Base-by-base conservation (phyloP, 2,888 invertebrate species). In the Acanthosepion lycidas region DNA sequence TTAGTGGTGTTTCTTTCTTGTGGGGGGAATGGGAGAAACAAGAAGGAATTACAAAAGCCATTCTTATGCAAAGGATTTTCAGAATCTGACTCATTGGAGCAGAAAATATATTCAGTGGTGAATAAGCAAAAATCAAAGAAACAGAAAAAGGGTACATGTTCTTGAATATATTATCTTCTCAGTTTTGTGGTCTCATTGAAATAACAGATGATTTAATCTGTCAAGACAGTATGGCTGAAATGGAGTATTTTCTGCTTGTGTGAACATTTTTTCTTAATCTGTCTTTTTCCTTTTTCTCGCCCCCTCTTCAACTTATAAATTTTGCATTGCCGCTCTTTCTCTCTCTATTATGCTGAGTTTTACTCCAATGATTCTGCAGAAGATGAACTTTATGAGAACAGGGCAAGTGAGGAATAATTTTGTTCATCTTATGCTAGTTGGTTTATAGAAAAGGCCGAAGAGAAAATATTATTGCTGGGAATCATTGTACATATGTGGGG, bases 181-280 rank as follows among this genome's bases (percentile, higher is more conserved):
- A 33, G 78, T 78, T 78, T 78, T 78, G 78, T n/a, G 33, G 78
- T 78, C 78, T 78, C 78, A 33, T 15, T 33, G 78, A 78, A 78
- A 78, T 78, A 78, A 78, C 78, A 33, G 78, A 78, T 78, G 78
- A 78, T 78, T 78, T 78, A 78, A 78, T 78, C 78, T 78, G 78
- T 78, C 78, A 78, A 78, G 78, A 78, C 78, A 78, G 78, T 33
- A n/a, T 78, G 78, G 78, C n/a, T 78, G 78, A n/a, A 78, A 78
- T n/a, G 78, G 78, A 9, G n/a, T n/a, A 78, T 78, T 78, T 78
- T 78, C 78, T n/a, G 78, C 33, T 78, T 78, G 15, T 15, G n/a
- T 78, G 78, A 78, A 78, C 59, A 59, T 23, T 59, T 59, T 23
- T 59, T 23, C 59, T 59, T 59, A 59, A 23, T 23, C 59, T 20